These are phyloP conservation scores for Drosophila maculinotata DNA, from an alignment of 2,888 invertebrate species.

Conservation along the genomic window DNA sequence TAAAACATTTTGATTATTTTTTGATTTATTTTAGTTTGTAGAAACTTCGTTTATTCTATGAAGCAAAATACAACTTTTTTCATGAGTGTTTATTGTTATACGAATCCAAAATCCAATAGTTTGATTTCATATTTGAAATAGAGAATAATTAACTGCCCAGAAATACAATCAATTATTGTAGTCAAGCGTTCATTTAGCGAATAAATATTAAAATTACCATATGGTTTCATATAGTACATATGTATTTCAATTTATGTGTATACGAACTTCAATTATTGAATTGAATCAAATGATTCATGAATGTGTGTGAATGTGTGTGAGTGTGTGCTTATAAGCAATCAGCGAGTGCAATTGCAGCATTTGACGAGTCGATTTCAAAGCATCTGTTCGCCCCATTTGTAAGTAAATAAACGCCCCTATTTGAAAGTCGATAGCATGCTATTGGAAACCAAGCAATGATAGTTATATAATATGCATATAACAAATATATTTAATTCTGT, in stretches of 20 bases:
- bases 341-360: slow-evolving; percentile 28
- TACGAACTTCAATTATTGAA: slow-evolving; percentile 33
- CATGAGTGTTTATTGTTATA: too few species aligned
- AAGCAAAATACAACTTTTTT: too few species aligned
- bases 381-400: slow-evolving; percentile 34
- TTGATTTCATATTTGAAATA: too few species aligned
- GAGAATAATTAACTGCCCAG: not conserved
- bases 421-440: slow-evolving; percentile 25
- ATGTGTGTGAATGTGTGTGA: slow-evolving; percentile 4
- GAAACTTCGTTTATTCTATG: too few species aligned
- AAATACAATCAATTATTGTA: slow-evolving; percentile 6
- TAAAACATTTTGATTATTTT: too few species aligned
- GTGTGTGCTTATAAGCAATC: slow-evolving; percentile 15
- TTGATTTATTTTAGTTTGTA: too few species aligned
- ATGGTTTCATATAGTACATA: slow-evolving; percentile 5
- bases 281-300: slow-evolving; percentile 28
- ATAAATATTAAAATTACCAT: slow-evolving; percentile 17
- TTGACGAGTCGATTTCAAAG: slow-evolving; percentile 23
- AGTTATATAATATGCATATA: slow-evolving; percentile 20
- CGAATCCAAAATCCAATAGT: too few species aligned
- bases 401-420: slow-evolving; percentile 49
- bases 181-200: slow-evolving; percentile 13
- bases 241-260: slow-evolving; percentile 31
- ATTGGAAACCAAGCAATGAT: slow-evolving; percentile 17
- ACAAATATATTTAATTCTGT: not conserved